A percentile compares a stretch with the other conserved stretches of the same genome.
Evolutionary conservation across 2,888 invertebrate species (phyloP).

Genomic region (Tromatobia lineatoria): DNA sequence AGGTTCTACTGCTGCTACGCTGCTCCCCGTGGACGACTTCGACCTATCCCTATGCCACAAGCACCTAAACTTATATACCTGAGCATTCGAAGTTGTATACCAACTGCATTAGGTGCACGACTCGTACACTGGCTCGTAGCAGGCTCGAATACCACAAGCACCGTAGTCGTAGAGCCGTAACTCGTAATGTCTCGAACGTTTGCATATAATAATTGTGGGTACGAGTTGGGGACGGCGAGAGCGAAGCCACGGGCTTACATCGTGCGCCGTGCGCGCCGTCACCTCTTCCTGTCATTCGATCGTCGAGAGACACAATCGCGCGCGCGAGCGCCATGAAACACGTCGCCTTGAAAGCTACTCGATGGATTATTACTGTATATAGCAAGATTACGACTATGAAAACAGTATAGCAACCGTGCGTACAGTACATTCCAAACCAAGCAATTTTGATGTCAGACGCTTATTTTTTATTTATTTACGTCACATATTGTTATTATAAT

Average conservation of each 20-base stretch:
- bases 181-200: conserved; percentile 36
- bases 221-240: conserved; percentile 29
- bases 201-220: conserved; percentile 51
- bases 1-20: conserved; percentile 5
- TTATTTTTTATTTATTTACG: background rate
- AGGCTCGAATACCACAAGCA: background rate
- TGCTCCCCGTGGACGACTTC: conserved; percentile 42
- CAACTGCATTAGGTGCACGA: background rate
- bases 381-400: conserved; percentile 23
- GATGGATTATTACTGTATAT: conserved; percentile 23
- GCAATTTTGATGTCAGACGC: background rate
- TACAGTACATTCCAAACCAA: background rate
- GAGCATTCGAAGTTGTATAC: conserved; percentile 21
- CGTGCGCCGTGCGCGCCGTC: conserved; percentile 27
- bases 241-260: conserved; percentile 32
- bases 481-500: no score
- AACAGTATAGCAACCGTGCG: background rate
- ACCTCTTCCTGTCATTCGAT: conserved; percentile 65
- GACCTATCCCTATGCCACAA: conserved; percentile 38
- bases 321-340: conserved; percentile 18
- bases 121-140: background rate
- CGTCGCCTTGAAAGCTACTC: conserved; percentile 23
- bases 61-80: conserved; percentile 48
- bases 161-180: background rate
- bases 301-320: conserved; percentile 46